Evolutionary conservation across 2,888 invertebrate species (phyloP), one percentile per base, ranked within the genome.

Genomic region (Dryobotodes eremita): DNA sequence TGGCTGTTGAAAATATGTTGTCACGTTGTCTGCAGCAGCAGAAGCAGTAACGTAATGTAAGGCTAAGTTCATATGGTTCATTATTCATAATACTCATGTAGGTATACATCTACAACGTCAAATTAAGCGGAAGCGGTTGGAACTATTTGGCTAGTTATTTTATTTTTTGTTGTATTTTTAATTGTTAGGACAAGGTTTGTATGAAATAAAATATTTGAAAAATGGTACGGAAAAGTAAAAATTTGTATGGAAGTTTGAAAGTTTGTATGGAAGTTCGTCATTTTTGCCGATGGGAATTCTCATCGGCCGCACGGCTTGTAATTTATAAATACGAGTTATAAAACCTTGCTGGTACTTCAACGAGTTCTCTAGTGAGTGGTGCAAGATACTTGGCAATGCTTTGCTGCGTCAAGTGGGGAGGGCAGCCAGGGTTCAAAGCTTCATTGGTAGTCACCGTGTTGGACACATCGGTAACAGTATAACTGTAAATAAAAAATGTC

Each of bases 371-470:
- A 11, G 95, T 96, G 15, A 97, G 89, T 1, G 97, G 97, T 77
- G 92, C 93, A 62, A 97, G 92, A 84, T 92, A 97, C 86, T 94
- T 94, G 31, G 94, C 97, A 59, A 97, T 86, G 7, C 94, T 94
- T 48, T 91, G 88, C 86, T 97, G 97, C 0, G 97, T 97, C 31
- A 97, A 92, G 71, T 95, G 90, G 8, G 97, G 97, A 1, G 95
- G 92, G 26, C 92, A 92, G 10, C 92, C 92, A 1, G 97, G 97
- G 0, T 94, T 95, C 79, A 97, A 90, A 66, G 93, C 93, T 80
- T 97, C 95, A 65, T 95, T 92, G 0, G 96, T 96, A 5, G 84
- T 69, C 0, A 94, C 90, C 0, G 94, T 95, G 2, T 85, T 64
- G 0, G 94, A 88, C 1, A 94, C 91, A 0, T 90, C 86, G 59